Evolutionary conservation across 2,113 vertebrate genomes (phyloP).

Genomic region (Picathartes gymnocephalus): DNA sequence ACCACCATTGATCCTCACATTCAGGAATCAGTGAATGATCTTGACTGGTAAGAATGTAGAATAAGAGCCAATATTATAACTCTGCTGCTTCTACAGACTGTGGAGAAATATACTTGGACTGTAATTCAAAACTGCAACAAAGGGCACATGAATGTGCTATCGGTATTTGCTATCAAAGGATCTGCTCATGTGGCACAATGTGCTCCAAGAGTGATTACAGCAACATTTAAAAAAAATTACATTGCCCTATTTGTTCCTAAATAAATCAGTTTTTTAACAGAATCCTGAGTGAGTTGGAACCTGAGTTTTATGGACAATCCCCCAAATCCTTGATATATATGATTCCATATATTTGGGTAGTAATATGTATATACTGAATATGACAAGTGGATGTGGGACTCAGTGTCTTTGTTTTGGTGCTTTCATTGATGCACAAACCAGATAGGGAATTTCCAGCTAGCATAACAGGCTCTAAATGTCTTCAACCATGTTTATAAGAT

Average conservation of each 20-base stretch:
- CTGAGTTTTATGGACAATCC: background rate
- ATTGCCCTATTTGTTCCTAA: slow-evolving; percentile 29
- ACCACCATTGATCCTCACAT: slow-evolving; percentile 51
- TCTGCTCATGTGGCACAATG: background rate
- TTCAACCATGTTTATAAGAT: slow-evolving; percentile 41
- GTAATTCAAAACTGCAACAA: slow-evolving; percentile 51
- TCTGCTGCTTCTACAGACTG: background rate
- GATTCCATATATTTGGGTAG: background rate
- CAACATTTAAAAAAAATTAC: background rate
- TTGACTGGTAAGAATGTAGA: slow-evolving; percentile 59
- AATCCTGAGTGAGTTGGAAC: background rate
- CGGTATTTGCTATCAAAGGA: slow-evolving; percentile 8
- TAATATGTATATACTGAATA: background rate
- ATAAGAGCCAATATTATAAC: slow-evolving; percentile 30
- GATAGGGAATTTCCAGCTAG: background rate
- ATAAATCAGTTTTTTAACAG: slow-evolving; percentile 32
- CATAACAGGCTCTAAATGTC: slow-evolving; percentile 9
- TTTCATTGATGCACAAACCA: background rate
- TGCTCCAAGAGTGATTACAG: slow-evolving; percentile 35
- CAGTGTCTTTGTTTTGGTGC: background rate
- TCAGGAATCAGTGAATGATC: slow-evolving; percentile 58
- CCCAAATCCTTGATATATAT: background rate
- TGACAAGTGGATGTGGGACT: background rate
- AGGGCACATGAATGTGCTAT: background rate
- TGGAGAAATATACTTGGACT: background rate